A percentile compares a stretch with the other conserved stretches of the same genome.
Conservation (phyloP, 2,888 invertebrate genomes). For the Chalcis sispes region DNA sequence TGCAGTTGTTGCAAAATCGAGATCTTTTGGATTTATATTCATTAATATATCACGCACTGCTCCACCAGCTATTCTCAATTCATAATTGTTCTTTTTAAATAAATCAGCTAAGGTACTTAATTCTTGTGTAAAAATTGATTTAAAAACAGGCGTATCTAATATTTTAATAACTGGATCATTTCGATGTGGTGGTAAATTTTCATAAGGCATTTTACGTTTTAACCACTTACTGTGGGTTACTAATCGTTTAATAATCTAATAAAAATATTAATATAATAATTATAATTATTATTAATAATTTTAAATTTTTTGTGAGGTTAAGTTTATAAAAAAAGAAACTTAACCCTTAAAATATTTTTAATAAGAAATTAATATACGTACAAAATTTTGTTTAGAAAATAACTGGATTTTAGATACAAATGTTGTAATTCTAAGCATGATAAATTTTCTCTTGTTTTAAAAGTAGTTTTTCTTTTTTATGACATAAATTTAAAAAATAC, state of each 20-base stretch:
- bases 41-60: conserved; percentile 94
- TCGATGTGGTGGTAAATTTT: conserved; percentile 73
- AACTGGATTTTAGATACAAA: too few relatives aligned
- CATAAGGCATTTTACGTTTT: conserved; percentile 52
- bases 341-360: conserved; percentile 30
- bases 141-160: conserved; percentile 85
- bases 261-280: conserved; percentile 11
- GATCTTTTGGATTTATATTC: conserved; percentile 88
- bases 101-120: conserved; percentile 83
- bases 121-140: conserved; percentile 89
- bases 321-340: not conserved
- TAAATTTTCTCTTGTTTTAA: too few relatives aligned
- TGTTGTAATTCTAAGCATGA: not conserved
- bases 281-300: not conserved
- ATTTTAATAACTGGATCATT: conserved; percentile 84
- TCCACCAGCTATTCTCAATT: conserved; percentile 96
- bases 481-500: not conserved
- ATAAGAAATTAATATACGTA: not conserved
- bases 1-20: conserved; percentile 98
- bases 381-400: not conserved
- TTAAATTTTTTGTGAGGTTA: not conserved
- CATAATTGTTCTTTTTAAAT: conserved; percentile 89
- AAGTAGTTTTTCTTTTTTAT: not conserved
- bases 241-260: conserved; percentile 42
- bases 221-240: conserved; percentile 34